Base-by-base conservation (phyloP, 2,797 vertebrate genomes). In the Takifugu ocellatus region DNA sequence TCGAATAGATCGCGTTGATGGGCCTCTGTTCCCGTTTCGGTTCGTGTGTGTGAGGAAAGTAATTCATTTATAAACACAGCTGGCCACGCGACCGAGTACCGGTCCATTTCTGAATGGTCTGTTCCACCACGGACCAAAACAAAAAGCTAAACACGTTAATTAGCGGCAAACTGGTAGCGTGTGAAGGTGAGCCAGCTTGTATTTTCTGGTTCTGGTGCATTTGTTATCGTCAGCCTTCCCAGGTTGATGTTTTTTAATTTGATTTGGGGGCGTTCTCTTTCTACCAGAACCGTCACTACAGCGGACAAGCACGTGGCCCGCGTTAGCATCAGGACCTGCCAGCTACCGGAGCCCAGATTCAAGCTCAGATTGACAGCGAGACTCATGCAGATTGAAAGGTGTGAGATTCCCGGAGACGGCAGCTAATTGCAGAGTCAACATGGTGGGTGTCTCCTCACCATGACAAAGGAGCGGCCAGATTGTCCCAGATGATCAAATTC, bases 351-450 rank as follows among this genome's bases (percentile, higher is more conserved):
- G 31, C 45, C 21, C 39, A 53, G 56, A 71, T 51, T 63, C 17
- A 51, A 56, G 69, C 69, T 51, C 26, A 27, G 77, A 70, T 3
- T 63, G 66, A 76, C 68, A 49, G 7, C 43, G 47, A 29, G 55
- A 45, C 31, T 52, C 45, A 72, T 74, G 66, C 61, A 7, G 53
- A 63, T 54, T 50, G 62, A 77, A 55, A 53, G 59, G 56, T 15
- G 21, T 21, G 56, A 52, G 54, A 72, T 72, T 74, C 15, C 44
- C 63, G 43, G 39, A 49, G 63, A 33, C 66, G 49, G 61, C 49
- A 57, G 61, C 51, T 76, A 63, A 80, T 80, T 68, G 74, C 68
- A 60, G 47, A 49, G 53, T 50, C 59, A 65, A 56, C 60, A 51
- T 49, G 43, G 43, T 16, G 7, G 43, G 43, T 16, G 16, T 10